Conservation (phyloP, 1,140 invertebrate species). For the Drosophila subpulchrella region DNA sequence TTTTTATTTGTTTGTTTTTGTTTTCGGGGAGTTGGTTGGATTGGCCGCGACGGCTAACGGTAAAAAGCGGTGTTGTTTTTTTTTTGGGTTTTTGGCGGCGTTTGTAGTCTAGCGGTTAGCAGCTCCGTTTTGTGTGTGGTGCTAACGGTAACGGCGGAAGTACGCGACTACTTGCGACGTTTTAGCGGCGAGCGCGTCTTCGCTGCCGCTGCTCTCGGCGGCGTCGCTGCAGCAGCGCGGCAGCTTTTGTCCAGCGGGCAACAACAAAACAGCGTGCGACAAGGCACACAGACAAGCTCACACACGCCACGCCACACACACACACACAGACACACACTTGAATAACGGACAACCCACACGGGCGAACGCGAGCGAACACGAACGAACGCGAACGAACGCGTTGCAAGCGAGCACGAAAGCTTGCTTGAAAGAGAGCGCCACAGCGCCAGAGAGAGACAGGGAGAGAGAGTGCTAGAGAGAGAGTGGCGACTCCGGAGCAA, state of each 20-base stretch:
- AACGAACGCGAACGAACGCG: slow-evolving; percentile 40
- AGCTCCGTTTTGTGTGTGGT: slow-evolving; percentile 63
- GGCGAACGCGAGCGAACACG: slow-evolving; percentile 8
- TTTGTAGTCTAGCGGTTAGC: slow-evolving; percentile 6
- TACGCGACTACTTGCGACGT: slow-evolving; percentile 77
- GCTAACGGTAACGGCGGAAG: slow-evolving; percentile 81
- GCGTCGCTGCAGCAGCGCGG: slow-evolving; percentile 27
- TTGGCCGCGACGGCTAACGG: slow-evolving; percentile 54
- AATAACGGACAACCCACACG: slow-evolving; percentile 15
- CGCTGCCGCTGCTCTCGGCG: slow-evolving; percentile 71
- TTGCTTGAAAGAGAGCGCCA: slow-evolving; percentile 17
- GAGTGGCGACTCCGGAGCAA: slow-evolving; percentile 1
- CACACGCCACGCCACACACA: slow-evolving; percentile 6
- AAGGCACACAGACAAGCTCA: slow-evolving; percentile 3
- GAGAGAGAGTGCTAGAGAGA: not conserved
- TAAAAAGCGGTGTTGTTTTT: slow-evolving; percentile 7
- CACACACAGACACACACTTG: not conserved
- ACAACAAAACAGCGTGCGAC: slow-evolving; percentile 23
- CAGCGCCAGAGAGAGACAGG: slow-evolving; percentile 30
- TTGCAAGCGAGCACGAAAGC: slow-evolving; percentile 46
- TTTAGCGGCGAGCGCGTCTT: slow-evolving; percentile 74
- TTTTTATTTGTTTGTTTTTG: slow-evolving; percentile 22
- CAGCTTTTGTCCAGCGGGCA: slow-evolving; percentile 34
- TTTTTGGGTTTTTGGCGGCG: slow-evolving; percentile 14
- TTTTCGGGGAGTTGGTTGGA: slow-evolving; percentile 7